Conservation (phyloP, 2,113 vertebrate genomes). For the Ginglymostoma cirratum region DNA sequence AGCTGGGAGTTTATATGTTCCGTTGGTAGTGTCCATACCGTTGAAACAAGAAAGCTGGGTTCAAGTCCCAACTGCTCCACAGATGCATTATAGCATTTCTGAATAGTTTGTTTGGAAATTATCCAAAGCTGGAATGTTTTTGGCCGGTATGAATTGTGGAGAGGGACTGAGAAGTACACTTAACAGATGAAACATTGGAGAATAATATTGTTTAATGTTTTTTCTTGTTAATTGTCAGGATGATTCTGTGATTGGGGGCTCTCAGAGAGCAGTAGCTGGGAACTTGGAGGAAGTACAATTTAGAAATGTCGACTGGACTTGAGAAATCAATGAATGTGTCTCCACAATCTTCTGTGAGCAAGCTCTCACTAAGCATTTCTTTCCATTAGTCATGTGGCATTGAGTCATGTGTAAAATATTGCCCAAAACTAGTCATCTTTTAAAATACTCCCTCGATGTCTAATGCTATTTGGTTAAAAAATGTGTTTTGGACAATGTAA, state of each 20-base stretch:
- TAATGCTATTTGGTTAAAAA: background rate
- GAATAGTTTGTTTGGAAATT: too few relatives aligned
- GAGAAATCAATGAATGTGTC: background rate
- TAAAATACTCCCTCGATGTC: background rate
- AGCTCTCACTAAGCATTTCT: background rate
- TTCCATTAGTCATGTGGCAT: background rate
- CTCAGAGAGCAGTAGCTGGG: background rate
- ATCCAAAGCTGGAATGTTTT: background rate
- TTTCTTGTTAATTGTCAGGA: background rate
- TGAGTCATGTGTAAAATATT: background rate
- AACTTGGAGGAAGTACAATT: background rate
- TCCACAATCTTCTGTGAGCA: background rate
- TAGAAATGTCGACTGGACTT: background rate
- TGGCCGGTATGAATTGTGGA: background rate
- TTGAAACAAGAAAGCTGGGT: too few relatives aligned
- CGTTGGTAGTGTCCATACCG: too few relatives aligned
- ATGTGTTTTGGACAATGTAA: background rate
- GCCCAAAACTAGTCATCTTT: background rate
- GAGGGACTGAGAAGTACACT: too few relatives aligned
- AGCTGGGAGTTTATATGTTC: too few relatives aligned
- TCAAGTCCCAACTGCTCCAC: too few relatives aligned
- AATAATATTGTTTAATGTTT: background rate
- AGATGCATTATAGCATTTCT: too few relatives aligned
- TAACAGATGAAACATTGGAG: background rate
- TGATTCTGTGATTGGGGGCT: background rate